Evolutionary conservation across 2,888 invertebrate species (phyloP).

Genomic region (Piscicola geometra): DNA sequence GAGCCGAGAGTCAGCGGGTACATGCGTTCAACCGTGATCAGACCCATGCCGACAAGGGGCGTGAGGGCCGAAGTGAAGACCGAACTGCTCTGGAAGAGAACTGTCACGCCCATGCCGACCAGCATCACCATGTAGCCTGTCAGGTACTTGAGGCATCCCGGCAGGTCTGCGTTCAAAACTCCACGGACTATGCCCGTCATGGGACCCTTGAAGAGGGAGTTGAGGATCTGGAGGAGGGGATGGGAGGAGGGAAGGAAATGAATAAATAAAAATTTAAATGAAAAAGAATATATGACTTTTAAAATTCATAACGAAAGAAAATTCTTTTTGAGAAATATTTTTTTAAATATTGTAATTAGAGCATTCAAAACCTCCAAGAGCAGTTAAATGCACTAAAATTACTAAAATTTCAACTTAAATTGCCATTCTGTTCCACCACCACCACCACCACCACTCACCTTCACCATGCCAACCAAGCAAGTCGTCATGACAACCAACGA

Average conservation of each 20-base stretch:
- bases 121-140: slow-evolving; percentile 50
- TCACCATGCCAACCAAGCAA: slow-evolving; percentile 60
- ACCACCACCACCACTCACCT: slow-evolving; percentile 41
- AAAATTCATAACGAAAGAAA: no score
- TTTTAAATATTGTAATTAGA: no score
- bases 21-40: slow-evolving; percentile 47
- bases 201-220: slow-evolving; percentile 45
- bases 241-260: no score
- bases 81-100: slow-evolving; percentile 49
- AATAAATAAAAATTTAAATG: no score
- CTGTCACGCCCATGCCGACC: slow-evolving; percentile 48
- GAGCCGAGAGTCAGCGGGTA: slow-evolving; percentile 50
- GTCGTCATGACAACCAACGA: slow-evolving; percentile 57
- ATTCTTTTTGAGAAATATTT: no score
- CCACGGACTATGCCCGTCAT: slow-evolving; percentile 49
- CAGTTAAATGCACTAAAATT: no score
- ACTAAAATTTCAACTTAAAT: no score
- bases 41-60: slow-evolving; percentile 50
- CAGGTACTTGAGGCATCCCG: slow-evolving; percentile 45
- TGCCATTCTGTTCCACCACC: no score
- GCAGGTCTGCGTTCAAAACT: slow-evolving; percentile 53
- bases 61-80: slow-evolving; percentile 51
- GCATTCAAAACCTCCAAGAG: no score
- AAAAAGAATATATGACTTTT: no score
- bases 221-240: slow-evolving; percentile 50